phyloP scores from a whole-genome alignment of 2,113 vertebrate genomes.

The Equus quagga region DNA sequence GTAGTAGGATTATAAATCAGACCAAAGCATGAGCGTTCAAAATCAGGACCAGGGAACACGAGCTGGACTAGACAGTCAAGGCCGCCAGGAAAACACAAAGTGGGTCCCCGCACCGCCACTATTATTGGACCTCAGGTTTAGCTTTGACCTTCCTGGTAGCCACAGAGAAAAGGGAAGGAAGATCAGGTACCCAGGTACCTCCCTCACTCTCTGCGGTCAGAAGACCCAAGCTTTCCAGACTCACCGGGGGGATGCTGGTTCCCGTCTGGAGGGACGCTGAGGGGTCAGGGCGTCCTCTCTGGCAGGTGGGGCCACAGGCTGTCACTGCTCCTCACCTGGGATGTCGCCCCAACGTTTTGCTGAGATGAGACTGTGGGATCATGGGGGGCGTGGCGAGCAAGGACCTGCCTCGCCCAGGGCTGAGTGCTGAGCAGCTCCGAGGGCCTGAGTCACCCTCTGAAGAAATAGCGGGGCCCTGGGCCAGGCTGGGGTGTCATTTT shows the following conservation, averaged over 20 bases:
- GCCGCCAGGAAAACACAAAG: neutral
- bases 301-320: neutral
- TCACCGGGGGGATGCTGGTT: too few relatives aligned
- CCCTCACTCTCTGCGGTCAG: neutral
- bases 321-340: too few relatives aligned
- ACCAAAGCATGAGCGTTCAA: accelerated
- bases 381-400: accelerated
- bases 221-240: neutral
- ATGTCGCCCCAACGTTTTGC: neutral
- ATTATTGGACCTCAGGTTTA: neutral
- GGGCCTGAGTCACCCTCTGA: neutral
- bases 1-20: too few relatives aligned
- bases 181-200: neutral
- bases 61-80: too few relatives aligned
- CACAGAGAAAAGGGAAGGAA: neutral
- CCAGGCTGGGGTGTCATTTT: neutral
- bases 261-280: neutral
- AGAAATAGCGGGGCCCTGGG: neutral
- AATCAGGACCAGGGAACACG: accelerated
- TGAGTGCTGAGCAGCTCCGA: neutral
- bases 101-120: accelerated
- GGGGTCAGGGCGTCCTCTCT: neutral
- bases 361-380: neutral
- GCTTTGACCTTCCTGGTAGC: neutral
- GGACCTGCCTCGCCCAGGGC: neutral